Conservation (phyloP, 2,888 invertebrate species). For the Andrena bucephala region DNA sequence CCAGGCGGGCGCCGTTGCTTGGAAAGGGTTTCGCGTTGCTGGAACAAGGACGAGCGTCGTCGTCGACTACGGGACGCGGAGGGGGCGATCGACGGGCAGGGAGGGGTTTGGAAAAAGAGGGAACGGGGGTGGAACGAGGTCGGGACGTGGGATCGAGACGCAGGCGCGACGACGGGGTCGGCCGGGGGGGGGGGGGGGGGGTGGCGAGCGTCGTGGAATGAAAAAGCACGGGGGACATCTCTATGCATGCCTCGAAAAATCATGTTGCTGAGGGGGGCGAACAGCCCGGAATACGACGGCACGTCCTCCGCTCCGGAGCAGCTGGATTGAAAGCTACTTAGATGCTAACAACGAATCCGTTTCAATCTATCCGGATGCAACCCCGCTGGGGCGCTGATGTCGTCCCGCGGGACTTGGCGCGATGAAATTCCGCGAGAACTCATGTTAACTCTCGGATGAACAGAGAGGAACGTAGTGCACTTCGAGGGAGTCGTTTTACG, state of each 20-base stretch:
- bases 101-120: constrained; percentile 42
- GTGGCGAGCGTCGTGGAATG: constrained; percentile 7
- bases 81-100: constrained; percentile 47
- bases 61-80: constrained; percentile 53
- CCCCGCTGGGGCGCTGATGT: constrained; percentile 12
- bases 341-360: constrained; percentile 41
- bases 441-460: constrained; percentile 27
- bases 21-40: constrained; percentile 80
- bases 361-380: constrained; percentile 45
- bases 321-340: constrained; percentile 45
- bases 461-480: neutral
- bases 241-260: constrained; percentile 62
- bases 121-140: constrained; percentile 22
- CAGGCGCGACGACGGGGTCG: constrained; percentile 46
- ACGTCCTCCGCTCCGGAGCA: constrained; percentile 1
- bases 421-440: constrained; percentile 46
- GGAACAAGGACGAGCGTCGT: constrained; percentile 67
- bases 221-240: constrained; percentile 38
- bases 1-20: constrained; percentile 83
- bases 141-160: constrained; percentile 35
- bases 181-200: neutral
- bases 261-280: constrained; percentile 58
- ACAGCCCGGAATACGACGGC: constrained; percentile 62
- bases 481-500: neutral
- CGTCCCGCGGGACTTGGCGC: constrained; percentile 25